phyloP scores from a whole-genome alignment of 1,140 invertebrate species.

The Oryzaephilus surinamensis region DNA sequence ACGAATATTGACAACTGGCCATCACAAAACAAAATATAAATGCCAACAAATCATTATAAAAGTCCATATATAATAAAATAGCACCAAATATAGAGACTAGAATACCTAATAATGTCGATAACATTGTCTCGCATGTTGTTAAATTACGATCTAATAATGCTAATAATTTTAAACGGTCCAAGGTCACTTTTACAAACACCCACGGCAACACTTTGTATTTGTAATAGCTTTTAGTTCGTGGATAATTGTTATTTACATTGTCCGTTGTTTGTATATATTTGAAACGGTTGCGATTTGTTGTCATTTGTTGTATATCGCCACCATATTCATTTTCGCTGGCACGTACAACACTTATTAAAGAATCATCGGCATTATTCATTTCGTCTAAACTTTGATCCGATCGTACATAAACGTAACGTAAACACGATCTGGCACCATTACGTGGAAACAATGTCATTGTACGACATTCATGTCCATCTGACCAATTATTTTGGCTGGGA shows the following conservation, averaged over 20 bases:
- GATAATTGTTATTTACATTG: slow-evolving; percentile 23
- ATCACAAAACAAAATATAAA: slow-evolving; percentile 96
- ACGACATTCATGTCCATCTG: too few species aligned
- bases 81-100: slow-evolving; percentile 78
- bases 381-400: too few species aligned
- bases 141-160: slow-evolving; percentile 89
- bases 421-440: too few species aligned
- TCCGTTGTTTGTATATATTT: slow-evolving; percentile 29
- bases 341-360: slow-evolving; percentile 7
- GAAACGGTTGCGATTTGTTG: slow-evolving; percentile 16
- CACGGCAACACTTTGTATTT: slow-evolving; percentile 70
- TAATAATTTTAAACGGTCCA: slow-evolving; percentile 85
- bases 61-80: slow-evolving; percentile 67
- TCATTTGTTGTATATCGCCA: slow-evolving; percentile 15
- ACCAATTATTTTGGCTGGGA: too few species aligned
- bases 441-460: too few species aligned
- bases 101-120: slow-evolving; percentile 77
- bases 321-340: slow-evolving; percentile 9
- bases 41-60: slow-evolving; percentile 86
- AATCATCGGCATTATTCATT: too few species aligned
- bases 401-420: too few species aligned
- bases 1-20: slow-evolving; percentile 92
- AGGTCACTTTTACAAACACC: slow-evolving; percentile 61
- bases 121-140: slow-evolving; percentile 71
- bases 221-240: slow-evolving; percentile 66